Evolutionary conservation across 2,113 vertebrate species (phyloP).

Genomic region (Callionymus lyra): DNA sequence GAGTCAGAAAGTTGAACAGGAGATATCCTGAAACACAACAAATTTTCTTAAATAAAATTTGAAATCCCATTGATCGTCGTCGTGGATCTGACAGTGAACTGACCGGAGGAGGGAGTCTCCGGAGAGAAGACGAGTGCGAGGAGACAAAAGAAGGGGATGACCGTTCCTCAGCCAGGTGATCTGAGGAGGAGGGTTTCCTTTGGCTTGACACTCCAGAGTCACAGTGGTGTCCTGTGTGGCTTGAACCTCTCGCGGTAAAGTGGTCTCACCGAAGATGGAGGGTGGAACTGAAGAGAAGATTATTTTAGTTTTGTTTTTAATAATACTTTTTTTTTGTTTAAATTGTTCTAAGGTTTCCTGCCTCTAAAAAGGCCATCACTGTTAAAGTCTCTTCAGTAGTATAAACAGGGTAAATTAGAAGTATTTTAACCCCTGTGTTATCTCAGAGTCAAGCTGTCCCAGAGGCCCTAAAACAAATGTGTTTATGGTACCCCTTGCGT

Average conservation of each 20-base stretch:
- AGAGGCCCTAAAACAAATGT: too few species aligned
- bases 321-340: too few species aligned
- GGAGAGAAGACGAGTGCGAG: slow-evolving; percentile 65
- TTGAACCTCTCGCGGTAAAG: slow-evolving; percentile 50
- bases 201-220: slow-evolving; percentile 71
- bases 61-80: too few species aligned
- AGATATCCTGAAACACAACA: slow-evolving; percentile 70
- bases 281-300: slow-evolving; percentile 70
- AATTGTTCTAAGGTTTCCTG: too few species aligned
- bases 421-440: too few species aligned
- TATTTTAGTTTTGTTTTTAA: background rate
- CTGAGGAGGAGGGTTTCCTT: slow-evolving; percentile 69
- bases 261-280: slow-evolving; percentile 50
- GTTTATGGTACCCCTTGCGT: too few species aligned
- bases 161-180: slow-evolving; percentile 84
- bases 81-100: slow-evolving; percentile 8
- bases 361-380: too few species aligned
- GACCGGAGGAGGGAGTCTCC: slow-evolving; percentile 75
- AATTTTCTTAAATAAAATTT: slow-evolving; percentile 5
- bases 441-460: too few species aligned
- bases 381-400: too few species aligned
- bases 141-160: slow-evolving; percentile 71
- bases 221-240: slow-evolving; percentile 59
- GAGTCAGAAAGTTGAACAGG: slow-evolving; percentile 73
- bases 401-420: too few species aligned